These are phyloP conservation scores for Papilio gigon DNA, from an alignment of 2,888 invertebrate species.

Conservation along the genomic window DNA sequence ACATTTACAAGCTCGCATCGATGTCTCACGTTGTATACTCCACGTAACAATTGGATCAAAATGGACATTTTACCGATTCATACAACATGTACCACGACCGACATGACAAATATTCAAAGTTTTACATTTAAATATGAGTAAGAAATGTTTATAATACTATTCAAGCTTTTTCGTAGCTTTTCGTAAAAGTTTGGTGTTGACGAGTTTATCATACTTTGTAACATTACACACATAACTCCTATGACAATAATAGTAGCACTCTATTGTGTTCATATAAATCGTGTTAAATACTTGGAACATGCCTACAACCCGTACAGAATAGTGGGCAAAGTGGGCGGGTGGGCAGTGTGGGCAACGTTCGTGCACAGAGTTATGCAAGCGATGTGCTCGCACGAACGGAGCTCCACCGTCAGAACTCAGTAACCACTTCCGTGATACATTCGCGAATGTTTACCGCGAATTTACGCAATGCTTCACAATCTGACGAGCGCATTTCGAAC, in stretches of 20 bases:
- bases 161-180: background rate
- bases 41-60: too few species aligned
- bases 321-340: background rate
- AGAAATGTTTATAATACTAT: background rate
- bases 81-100: too few species aligned
- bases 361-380: slow-evolving; percentile 10
- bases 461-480: background rate
- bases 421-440: slow-evolving; percentile 1
- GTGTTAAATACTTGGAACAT: background rate
- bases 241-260: slow-evolving; percentile 2
- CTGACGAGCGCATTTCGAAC: background rate
- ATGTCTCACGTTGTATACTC: too few species aligned
- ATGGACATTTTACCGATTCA: too few species aligned
- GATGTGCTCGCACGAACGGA: background rate
- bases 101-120: background rate
- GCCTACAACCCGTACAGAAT: background rate
- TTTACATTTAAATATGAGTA: too few species aligned
- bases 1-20: background rate
- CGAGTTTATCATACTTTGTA: background rate
- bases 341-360: background rate
- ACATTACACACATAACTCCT: background rate
- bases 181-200: background rate
- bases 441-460: background rate
- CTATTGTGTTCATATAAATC: background rate
- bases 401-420: background rate